Base-by-base conservation (phyloP, 2,888 invertebrate genomes). In the Chydorus sphaericus region DNA sequence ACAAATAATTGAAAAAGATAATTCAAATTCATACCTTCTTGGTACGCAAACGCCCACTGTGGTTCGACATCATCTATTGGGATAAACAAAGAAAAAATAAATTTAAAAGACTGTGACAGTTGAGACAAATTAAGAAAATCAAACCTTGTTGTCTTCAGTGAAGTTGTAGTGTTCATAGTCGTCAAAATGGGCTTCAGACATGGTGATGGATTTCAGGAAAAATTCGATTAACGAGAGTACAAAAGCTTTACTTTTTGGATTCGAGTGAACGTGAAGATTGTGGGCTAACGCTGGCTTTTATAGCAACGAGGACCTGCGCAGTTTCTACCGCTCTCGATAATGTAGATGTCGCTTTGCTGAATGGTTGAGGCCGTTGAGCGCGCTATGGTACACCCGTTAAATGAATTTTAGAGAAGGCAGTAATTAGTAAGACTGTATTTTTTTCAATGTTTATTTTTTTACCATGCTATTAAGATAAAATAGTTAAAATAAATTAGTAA, bases 121-220 rank as follows among this genome's bases (percentile, higher is more conserved):
- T n/a, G n/a, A n/a, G n/a, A n/a, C n/a, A n/a, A n/a, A n/a, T n/a
- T n/a, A n/a, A n/a, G n/a, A n/a, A n/a, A n/a, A n/a, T 71, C 82
- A 83, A 61, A 91, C 80, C 69, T 86, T 83, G 72, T 92, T 92
- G 71, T 90, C 92, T 75, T 86, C 82, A 65, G 89, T 89, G 72
- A 84, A 92, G 73, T 92, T 92, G 77, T 88, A 93, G 69, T 90
- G 86, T 68, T 93, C 93, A 78, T 89, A 90, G 68, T 89, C 82
- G 74, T 93, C 91, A 70, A 84, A 83, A 74, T 85, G 81, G 65
- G 77, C 75, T 72, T 86, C 86, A 66, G 87, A 86, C 88, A 88
- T 87, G 69, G 72, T 72, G 16, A n/a, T 14, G n/a, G 14, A 16
- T 5, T n/a, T 3, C 5, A 26, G n/a, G n/a, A 16, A 10, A 11